Evolutionary conservation across 2,113 vertebrate genomes (phyloP).

Genomic region (Catharus fuscescens): DNA sequence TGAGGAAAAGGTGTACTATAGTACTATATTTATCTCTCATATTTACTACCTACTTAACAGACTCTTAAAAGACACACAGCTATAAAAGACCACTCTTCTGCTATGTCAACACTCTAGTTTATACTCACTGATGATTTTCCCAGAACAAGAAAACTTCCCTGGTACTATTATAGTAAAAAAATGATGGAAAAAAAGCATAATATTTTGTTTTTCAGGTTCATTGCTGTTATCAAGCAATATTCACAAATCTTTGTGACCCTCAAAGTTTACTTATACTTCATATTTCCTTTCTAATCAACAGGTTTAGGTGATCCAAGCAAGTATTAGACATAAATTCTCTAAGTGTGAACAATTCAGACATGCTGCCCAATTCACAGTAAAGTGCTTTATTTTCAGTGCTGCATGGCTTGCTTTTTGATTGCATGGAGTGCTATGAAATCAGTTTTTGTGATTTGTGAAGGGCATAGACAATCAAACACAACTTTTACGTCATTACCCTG

Average conservation of each 20-base stretch:
- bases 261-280: background rate
- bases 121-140: background rate
- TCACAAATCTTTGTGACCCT: background rate
- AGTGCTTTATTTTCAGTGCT: conserved; percentile 27
- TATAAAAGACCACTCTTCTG: background rate
- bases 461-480: conserved; percentile 31
- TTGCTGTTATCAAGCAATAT: background rate
- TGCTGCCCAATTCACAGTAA: background rate
- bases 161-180: background rate
- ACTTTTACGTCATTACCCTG: conserved; percentile 17
- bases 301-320: background rate
- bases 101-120: background rate
- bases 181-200: background rate
- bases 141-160: background rate
- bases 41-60: background rate
- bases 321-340: background rate
- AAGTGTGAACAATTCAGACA: background rate
- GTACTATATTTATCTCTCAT: background rate
- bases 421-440: background rate
- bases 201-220: background rate
- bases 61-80: background rate
- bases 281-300: background rate
- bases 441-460: conserved; percentile 52
- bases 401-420: conserved; percentile 26
- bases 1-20: background rate